Evolutionary conservation across 2,797 vertebrate species (phyloP).

Genomic region (Poecile montanus): DNA sequence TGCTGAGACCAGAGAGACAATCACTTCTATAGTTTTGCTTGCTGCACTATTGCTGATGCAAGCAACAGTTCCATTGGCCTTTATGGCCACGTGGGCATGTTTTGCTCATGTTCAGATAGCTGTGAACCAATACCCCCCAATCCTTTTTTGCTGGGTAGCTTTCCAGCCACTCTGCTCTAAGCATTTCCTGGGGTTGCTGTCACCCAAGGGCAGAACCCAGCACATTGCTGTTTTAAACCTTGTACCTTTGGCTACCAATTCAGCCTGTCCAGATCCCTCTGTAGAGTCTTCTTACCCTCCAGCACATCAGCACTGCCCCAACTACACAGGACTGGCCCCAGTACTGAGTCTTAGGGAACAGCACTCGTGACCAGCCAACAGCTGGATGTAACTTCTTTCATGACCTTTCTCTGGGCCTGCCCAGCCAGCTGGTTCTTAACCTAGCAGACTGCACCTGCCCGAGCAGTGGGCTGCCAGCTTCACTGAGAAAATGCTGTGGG

Average conservation of each 20-base stretch:
- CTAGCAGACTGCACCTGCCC: no score
- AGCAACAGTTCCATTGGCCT: not conserved
- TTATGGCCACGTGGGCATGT: not conserved
- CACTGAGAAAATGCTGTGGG: rapidly evolving
- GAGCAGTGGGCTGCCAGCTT: not conserved
- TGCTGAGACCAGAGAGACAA: not conserved
- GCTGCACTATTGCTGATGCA: not conserved
- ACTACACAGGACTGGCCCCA: not conserved
- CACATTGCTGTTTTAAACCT: rapidly evolving
- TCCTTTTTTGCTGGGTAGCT: not conserved
- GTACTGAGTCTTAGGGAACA: not conserved
- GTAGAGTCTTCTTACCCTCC: not conserved
- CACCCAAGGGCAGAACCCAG: not conserved
- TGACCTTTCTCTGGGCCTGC: no score
- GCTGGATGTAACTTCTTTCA: not conserved
- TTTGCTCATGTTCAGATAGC: not conserved
- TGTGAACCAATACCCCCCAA: no score
- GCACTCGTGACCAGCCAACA: not conserved
- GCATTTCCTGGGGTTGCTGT: no score
- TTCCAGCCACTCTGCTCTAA: not conserved
- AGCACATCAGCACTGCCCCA: not conserved
- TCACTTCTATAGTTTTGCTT: not conserved
- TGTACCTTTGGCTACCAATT: not conserved
- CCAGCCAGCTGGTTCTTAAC: not conserved
- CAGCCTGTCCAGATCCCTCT: not conserved